Conservation (phyloP, 1,140 invertebrate species). For the Scaptomyza montana region DNA sequence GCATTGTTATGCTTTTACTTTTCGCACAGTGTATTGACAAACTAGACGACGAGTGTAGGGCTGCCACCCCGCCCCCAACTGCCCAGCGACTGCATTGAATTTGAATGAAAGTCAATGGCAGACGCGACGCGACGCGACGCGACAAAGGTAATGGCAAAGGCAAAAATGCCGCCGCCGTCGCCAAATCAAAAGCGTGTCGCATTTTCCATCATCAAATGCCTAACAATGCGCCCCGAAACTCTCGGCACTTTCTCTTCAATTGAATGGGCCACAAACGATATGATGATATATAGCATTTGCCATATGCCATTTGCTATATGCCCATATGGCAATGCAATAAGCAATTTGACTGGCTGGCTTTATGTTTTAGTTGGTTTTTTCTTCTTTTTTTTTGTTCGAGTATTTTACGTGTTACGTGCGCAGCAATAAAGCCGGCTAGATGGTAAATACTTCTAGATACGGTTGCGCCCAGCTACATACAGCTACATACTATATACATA, state of each 20-base stretch:
- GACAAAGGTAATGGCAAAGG: constrained; percentile 7
- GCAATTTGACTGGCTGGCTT: not conserved
- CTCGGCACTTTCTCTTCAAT: constrained; percentile 71
- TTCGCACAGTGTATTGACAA: constrained; percentile 43
- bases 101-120: constrained; percentile 78
- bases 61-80: constrained; percentile 27
- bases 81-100: constrained; percentile 49
- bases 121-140: constrained; percentile 1
- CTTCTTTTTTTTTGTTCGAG: not conserved
- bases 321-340: constrained; percentile 3
- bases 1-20: constrained; percentile 52
- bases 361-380: not conserved
- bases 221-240: constrained; percentile 54
- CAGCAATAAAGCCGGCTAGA: constrained; percentile 11
- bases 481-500: too few relatives aligned
- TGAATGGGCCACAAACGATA: constrained; percentile 36
- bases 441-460: constrained; percentile 17
- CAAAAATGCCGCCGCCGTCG: constrained; percentile 12
- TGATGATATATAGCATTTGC: constrained; percentile 15
- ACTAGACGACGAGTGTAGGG: constrained; percentile 5
- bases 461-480: constrained; percentile 20
- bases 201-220: constrained; percentile 65
- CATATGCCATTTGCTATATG: constrained; percentile 12
- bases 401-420: not conserved
- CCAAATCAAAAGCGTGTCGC: constrained; percentile 70